Conservation (phyloP, 1,140 invertebrate genomes). For the Brachionus sp. region DNA sequence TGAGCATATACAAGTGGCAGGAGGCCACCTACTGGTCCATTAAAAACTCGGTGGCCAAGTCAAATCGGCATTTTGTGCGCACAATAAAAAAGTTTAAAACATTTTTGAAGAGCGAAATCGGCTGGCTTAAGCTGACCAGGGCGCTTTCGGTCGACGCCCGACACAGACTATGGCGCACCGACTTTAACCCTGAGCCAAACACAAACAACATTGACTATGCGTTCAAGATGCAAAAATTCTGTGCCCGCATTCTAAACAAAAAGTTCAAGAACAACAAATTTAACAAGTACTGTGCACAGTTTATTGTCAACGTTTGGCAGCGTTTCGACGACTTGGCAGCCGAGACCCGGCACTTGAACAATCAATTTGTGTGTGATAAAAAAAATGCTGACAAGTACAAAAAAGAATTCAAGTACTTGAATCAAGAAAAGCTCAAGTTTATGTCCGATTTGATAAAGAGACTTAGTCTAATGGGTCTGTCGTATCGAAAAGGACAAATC, state of each 20-base stretch:
- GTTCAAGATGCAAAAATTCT: neutral
- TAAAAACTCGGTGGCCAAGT: slow-evolving; percentile 19
- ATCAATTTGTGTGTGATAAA: neutral
- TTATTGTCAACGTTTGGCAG: neutral
- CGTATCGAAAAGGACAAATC: slow-evolving; percentile 28
- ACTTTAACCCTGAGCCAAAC: neutral
- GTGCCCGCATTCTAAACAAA: neutral
- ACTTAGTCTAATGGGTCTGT: slow-evolving; percentile 5
- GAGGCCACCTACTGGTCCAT: slow-evolving; percentile 41
- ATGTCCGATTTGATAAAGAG: slow-evolving; percentile 7
- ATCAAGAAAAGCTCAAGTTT: slow-evolving; percentile 21
- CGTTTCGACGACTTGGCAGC: neutral
- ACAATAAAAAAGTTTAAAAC: neutral
- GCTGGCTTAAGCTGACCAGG: neutral
- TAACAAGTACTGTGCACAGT: neutral
- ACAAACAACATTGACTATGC: neutral
- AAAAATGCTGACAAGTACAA: neutral
- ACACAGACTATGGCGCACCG: neutral
- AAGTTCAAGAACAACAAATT: neutral
- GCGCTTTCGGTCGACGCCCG: neutral
- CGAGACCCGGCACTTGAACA: neutral
- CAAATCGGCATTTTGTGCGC: neutral
- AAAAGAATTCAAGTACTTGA: slow-evolving; percentile 39
- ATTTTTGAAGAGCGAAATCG: neutral
- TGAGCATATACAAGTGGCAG: slow-evolving; percentile 31